Conservation (phyloP, 2,113 vertebrate species). For the Urocynchramus pylzowi region DNA sequence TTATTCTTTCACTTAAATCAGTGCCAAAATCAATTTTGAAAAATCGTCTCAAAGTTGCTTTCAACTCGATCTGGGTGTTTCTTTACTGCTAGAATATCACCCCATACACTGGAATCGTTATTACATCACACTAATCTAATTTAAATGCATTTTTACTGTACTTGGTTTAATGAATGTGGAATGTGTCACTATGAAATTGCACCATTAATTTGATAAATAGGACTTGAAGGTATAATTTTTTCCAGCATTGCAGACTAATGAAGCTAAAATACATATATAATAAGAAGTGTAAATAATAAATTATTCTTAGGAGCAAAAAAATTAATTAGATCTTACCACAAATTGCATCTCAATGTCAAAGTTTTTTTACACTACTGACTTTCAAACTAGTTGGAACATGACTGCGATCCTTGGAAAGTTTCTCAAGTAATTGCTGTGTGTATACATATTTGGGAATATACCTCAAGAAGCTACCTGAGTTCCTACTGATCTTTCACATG, state of each 20-base stretch:
- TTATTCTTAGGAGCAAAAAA: constrained; percentile 87
- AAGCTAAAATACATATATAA: constrained; percentile 90
- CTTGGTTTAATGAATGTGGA: constrained; percentile 86
- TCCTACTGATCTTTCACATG: constrained; percentile 31
- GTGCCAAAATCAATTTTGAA: constrained; percentile 71
- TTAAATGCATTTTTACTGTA: constrained; percentile 85
- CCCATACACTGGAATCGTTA: constrained; percentile 72
- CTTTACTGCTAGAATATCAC: constrained; percentile 73
- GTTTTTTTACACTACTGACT: constrained; percentile 74
- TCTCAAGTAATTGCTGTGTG: constrained; percentile 52
- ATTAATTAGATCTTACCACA: constrained; percentile 83
- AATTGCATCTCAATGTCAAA: constrained; percentile 81
- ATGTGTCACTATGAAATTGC: constrained; percentile 87
- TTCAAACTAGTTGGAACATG: constrained; percentile 76
- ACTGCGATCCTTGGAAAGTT: constrained; percentile 66
- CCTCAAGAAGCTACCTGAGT: constrained; percentile 38
- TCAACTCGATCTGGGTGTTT: constrained; percentile 68
- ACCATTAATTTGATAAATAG: constrained; percentile 89
- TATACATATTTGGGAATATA: constrained; percentile 34
- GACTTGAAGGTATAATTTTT: constrained; percentile 88
- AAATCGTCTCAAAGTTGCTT: constrained; percentile 71
- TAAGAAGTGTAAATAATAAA: constrained; percentile 89
- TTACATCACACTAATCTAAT: constrained; percentile 87
- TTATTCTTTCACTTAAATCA: constrained; percentile 40
- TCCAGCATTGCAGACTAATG: constrained; percentile 85